These are phyloP conservation scores for Eulithis testata DNA, from an alignment of 2,888 invertebrate genomes.

Conservation along the genomic window DNA sequence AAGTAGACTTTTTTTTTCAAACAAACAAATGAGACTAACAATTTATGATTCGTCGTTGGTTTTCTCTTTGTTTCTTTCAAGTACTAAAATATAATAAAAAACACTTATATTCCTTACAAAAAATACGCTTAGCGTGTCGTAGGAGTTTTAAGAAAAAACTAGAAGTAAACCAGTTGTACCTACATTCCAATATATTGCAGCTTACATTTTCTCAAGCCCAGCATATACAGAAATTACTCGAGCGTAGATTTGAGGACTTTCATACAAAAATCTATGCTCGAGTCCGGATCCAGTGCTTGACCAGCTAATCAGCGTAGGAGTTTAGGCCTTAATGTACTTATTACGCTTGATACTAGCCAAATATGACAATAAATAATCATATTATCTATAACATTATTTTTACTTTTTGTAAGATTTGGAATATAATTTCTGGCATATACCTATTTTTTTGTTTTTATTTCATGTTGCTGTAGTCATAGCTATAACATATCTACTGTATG, in stretches of 20 bases:
- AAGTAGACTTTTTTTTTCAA: no score
- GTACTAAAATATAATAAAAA: no score
- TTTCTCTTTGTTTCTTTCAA: no score
- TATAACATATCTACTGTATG: constrained; percentile 42
- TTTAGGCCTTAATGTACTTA: constrained; percentile 38
- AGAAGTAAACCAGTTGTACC: neutral
- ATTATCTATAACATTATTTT: neutral
- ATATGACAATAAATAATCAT: constrained; percentile 33
- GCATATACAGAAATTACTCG: no score
- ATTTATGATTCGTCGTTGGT: no score
- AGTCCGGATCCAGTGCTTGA: no score
- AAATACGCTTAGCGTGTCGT: no score
- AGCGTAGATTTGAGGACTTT: no score
- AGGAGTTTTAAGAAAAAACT: neutral
- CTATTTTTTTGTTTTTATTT: constrained; percentile 32
- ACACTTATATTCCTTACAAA: no score
- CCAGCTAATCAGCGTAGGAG: constrained; percentile 3
- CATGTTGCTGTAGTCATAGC: constrained; percentile 10
- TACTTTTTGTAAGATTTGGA: constrained; percentile 20
- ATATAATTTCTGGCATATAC: constrained; percentile 29
- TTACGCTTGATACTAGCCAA: constrained; percentile 27
- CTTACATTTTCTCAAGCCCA: no score
- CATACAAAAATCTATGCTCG: no score
- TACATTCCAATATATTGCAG: constrained; percentile 24
- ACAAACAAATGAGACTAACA: no score